phyloP scores from a whole-genome alignment of 2,113 vertebrate genomes.

The Monopterus albus region DNA sequence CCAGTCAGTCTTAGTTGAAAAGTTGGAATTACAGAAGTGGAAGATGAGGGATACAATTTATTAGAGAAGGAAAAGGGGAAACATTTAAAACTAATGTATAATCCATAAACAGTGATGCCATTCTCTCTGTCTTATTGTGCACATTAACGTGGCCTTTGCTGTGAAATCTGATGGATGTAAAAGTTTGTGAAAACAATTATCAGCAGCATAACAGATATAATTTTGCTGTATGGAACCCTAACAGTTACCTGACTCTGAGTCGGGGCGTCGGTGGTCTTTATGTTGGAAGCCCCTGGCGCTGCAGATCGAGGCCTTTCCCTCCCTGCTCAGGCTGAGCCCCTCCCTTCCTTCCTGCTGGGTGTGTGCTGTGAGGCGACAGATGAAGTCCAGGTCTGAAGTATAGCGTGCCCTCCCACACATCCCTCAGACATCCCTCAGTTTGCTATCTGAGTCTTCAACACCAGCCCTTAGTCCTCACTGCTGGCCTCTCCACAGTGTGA shows the following conservation, averaged over 20 bases:
- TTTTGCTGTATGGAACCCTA: too few species aligned
- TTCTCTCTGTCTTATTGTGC: background rate
- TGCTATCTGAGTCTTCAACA: background rate
- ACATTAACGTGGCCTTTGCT: background rate
- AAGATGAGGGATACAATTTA: background rate
- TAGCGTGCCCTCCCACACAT: background rate
- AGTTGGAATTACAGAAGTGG: background rate
- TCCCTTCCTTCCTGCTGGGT: conserved; percentile 17
- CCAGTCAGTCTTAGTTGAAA: background rate
- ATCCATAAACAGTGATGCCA: background rate
- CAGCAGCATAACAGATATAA: background rate
- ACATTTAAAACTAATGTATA: background rate
- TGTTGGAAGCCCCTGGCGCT: background rate
- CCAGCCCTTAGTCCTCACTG: background rate
- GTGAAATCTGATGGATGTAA: background rate
- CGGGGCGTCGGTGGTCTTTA: background rate
- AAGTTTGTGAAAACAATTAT: background rate
- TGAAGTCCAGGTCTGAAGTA: background rate
- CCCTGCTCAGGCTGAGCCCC: background rate
- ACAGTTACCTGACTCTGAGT: too few species aligned
- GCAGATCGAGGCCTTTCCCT: background rate
- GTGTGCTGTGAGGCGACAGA: background rate
- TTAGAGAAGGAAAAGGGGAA: background rate
- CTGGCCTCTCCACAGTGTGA: background rate
- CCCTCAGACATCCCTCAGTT: background rate